These are phyloP conservation scores for Callospermophilus lateralis DNA, from an alignment of 2,113 vertebrate genomes.

Conservation along the genomic window DNA sequence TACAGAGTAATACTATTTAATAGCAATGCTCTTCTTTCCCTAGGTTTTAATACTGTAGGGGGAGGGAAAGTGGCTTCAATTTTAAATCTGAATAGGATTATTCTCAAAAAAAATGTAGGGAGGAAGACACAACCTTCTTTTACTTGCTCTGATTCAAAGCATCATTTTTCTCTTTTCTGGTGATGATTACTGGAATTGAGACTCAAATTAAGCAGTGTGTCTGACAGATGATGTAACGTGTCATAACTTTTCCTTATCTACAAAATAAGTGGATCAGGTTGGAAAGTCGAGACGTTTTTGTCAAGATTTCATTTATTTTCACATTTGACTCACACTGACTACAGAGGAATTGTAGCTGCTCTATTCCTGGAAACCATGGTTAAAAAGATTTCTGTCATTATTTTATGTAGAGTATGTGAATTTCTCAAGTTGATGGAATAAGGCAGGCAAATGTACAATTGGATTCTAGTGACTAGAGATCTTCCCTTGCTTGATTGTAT, in stretches of 20 bases:
- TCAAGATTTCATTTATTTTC: constrained; percentile 56
- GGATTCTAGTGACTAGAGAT: not conserved
- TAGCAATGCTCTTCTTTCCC: not conserved
- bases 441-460: not conserved
- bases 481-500: not conserved
- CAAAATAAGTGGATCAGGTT: constrained; percentile 46
- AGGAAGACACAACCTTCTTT: constrained; percentile 46
- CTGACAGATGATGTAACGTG: not conserved
- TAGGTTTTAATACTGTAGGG: not conserved
- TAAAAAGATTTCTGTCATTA: constrained; percentile 25
- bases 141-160: constrained; percentile 51
- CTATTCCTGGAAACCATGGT: not conserved
- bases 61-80: not conserved
- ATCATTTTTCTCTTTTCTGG: constrained; percentile 5
- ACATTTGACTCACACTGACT: not conserved
- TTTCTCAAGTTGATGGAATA: not conserved
- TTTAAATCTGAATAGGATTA: constrained; percentile 33
- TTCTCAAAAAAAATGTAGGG: constrained; percentile 47
- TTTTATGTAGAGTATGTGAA: not conserved
- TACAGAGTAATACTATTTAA: constrained; percentile 30
- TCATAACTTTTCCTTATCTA: constrained; percentile 2
- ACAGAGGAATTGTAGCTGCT: not conserved
- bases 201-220: constrained; percentile 27
- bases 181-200: constrained; percentile 35
- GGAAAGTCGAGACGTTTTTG: constrained; percentile 51